Percentiles rank a stretch among this genome's conserved stretches.
These are phyloP conservation scores for Aeoliscus strigatus DNA, from an alignment of 2,797 vertebrate genomes.

Conservation along the genomic window DNA sequence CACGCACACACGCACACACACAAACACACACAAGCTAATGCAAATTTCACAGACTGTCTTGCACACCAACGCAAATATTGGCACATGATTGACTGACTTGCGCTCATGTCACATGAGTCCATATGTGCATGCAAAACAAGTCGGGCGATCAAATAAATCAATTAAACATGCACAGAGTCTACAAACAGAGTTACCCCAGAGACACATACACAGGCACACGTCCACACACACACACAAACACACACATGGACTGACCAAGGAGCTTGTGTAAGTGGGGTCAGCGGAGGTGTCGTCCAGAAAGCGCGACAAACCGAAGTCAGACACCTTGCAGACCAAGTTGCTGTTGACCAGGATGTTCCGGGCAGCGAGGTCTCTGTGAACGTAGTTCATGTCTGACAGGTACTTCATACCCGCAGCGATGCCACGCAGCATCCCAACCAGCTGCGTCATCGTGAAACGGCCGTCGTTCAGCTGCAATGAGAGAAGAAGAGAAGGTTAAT, in stretches of 20 bases:
- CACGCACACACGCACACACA: too few species aligned
- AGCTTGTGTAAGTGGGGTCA: constrained; percentile 97
- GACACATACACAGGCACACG: neutral
- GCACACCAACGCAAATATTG: constrained; percentile 43
- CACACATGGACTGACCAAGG: constrained; percentile 78
- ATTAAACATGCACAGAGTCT: constrained; percentile 26
- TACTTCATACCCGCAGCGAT: too few species aligned
- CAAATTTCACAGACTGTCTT: constrained; percentile 33
- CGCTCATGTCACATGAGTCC: constrained; percentile 34
- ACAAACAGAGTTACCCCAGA: constrained; percentile 9
- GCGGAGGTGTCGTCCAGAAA: constrained; percentile 93
- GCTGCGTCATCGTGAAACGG: constrained; percentile 97
- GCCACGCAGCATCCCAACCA: too few species aligned
- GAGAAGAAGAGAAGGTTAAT: too few species aligned
- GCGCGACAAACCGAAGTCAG: constrained; percentile 94
- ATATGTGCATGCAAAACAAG: constrained; percentile 35
- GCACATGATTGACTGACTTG: constrained; percentile 31
- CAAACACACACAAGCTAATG: constrained; percentile 27
- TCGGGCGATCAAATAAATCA: constrained; percentile 35
- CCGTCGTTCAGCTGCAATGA: constrained; percentile 89
- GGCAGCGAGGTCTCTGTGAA: constrained; percentile 94
- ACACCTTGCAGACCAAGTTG: constrained; percentile 99
- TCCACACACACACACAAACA: neutral
- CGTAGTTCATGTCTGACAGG: constrained; percentile 97
- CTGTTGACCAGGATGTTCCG: constrained; percentile 98